phyloP scores from a whole-genome alignment of 2,888 invertebrate genomes.

The Eilema sororculum region DNA sequence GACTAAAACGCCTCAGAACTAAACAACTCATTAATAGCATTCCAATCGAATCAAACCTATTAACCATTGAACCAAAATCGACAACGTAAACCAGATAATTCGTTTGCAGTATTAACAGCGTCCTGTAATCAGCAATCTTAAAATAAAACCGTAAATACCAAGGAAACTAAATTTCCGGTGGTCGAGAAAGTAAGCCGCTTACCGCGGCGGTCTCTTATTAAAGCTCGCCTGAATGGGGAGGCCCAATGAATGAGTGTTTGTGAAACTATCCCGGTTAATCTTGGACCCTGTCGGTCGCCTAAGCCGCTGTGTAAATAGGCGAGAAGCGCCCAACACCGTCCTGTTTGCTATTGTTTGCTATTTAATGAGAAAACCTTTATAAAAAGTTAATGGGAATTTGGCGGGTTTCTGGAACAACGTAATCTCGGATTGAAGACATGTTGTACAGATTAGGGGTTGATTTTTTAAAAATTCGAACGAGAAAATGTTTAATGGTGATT shows the following conservation, averaged over 20 bases:
- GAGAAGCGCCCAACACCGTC: constrained; percentile 36
- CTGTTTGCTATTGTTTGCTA: constrained; percentile 49
- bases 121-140: constrained; percentile 57
- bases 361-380: constrained; percentile 57
- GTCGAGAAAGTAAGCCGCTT: constrained; percentile 72
- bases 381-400: constrained; percentile 55
- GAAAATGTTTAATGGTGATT: neutral
- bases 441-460: neutral
- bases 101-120: constrained; percentile 33
- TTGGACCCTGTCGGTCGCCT: constrained; percentile 54
- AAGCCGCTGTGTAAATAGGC: constrained; percentile 61
- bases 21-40: neutral
- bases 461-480: neutral
- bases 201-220: constrained; percentile 66
- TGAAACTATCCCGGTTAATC: constrained; percentile 60
- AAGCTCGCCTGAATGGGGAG: constrained; percentile 64
- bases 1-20: neutral
- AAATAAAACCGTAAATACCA: constrained; percentile 47
- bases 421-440: constrained; percentile 38
- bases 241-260: constrained; percentile 67
- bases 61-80: neutral
- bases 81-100: constrained; percentile 22
- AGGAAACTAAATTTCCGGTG: constrained; percentile 67
- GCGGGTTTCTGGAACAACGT: constrained; percentile 34
- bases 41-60: neutral